phyloP scores from a whole-genome alignment of 2,797 vertebrate genomes.

The Staurois parvus region DNA sequence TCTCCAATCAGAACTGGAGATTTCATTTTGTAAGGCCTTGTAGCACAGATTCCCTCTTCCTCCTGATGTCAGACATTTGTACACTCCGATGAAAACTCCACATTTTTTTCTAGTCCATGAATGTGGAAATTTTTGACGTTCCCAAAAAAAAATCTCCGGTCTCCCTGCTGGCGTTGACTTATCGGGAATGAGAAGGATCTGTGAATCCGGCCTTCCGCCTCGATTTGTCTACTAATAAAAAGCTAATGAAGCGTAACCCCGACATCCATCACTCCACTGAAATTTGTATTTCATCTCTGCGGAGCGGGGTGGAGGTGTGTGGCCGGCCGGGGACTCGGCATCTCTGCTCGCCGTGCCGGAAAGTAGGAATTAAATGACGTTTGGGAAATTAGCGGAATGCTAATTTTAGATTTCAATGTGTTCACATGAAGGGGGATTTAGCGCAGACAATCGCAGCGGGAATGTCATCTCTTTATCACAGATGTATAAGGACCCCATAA shows the following conservation, averaged over 20 bases:
- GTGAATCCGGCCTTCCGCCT: not conserved
- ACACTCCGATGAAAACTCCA: too few species aligned
- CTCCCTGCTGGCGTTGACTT: not conserved
- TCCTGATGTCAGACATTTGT: too few species aligned
- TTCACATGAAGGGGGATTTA: not conserved
- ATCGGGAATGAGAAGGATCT: not conserved
- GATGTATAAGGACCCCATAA: not conserved
- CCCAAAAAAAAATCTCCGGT: not conserved
- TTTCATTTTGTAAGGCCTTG: too few species aligned
- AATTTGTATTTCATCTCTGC: slow-evolving; percentile 6
- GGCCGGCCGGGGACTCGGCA: not conserved
- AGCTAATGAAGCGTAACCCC: slow-evolving; percentile 31
- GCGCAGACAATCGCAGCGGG: not conserved
- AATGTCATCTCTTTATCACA: not conserved
- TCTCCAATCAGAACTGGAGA: too few species aligned
- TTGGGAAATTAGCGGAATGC: slow-evolving; percentile 31
- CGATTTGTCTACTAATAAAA: slow-evolving; percentile 34
- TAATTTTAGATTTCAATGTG: not conserved
- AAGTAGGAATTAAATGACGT: not conserved
- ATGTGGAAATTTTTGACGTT: not conserved
- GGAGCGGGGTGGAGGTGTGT: not conserved
- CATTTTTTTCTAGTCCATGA: too few species aligned
- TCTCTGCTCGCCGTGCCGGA: not conserved
- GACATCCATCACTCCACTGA: slow-evolving; percentile 36
- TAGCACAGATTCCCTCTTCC: too few species aligned